A percentile compares a stretch with the other conserved stretches of the same genome.
Evolutionary conservation across 2,888 invertebrate species (phyloP).

Genomic region (Cepaea hortensis): DNA sequence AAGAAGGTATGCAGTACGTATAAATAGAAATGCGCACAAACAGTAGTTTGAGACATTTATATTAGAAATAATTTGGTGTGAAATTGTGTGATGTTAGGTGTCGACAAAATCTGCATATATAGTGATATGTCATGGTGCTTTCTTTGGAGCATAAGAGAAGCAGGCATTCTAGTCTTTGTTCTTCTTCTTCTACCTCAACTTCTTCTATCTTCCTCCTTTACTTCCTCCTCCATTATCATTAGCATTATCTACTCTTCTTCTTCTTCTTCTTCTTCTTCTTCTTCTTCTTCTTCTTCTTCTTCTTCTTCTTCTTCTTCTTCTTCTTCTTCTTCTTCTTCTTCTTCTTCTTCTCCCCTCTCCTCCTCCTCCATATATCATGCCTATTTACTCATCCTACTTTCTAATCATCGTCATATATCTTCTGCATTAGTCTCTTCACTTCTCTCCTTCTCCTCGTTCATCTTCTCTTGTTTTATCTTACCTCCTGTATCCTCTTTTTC

Average conservation of each 20-base stretch:
- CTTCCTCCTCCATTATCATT: conserved; percentile 17
- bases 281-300: not conserved
- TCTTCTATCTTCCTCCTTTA: not conserved
- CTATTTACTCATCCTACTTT: not conserved
- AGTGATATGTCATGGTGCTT: too few species aligned
- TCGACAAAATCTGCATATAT: too few species aligned
- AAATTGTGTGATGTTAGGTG: too few species aligned
- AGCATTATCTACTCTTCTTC: too few species aligned
- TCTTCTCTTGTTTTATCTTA: not conserved
- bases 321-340: too few species aligned
- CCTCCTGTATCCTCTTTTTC: too few species aligned
- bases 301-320: not conserved
- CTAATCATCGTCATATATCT: not conserved
- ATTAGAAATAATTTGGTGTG: too few species aligned
- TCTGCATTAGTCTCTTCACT: not conserved
- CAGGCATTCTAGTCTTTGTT: not conserved
- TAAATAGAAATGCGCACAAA: too few species aligned
- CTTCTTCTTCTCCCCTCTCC: too few species aligned
- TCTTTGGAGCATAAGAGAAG: too few species aligned
- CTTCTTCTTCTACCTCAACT: not conserved
- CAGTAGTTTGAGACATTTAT: too few species aligned
- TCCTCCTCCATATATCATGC: not conserved
- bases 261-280: not conserved
- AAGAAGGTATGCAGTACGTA: too few species aligned
- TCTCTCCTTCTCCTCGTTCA: not conserved